These are phyloP conservation scores for Synergus laeviventris DNA, from an alignment of 2,888 invertebrate genomes.

Conservation along the genomic window DNA sequence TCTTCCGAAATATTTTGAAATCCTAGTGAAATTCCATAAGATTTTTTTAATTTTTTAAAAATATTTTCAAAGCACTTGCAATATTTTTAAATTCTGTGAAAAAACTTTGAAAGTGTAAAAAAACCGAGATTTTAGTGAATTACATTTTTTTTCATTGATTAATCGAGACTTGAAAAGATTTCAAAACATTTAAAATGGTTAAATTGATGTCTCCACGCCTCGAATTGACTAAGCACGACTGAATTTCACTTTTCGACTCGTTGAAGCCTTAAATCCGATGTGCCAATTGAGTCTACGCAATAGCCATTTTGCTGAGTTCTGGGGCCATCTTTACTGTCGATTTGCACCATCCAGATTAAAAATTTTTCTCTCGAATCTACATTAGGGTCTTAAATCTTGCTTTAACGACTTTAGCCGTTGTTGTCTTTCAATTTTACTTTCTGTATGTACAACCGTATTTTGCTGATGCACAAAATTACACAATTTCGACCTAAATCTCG, in stretches of 20 bases:
- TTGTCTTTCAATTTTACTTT: slow-evolving; percentile 16
- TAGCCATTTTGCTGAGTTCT: slow-evolving; percentile 10
- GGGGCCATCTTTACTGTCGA: slow-evolving; percentile 36
- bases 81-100: too few species aligned
- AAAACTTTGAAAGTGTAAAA: too few species aligned
- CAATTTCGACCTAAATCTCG: slow-evolving; percentile 14
- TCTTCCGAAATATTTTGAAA: too few species aligned
- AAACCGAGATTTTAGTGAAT: too few species aligned
- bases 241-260: slow-evolving; percentile 32
- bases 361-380: neutral
- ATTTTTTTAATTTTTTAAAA: too few species aligned
- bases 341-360: neutral
- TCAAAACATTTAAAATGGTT: too few species aligned
- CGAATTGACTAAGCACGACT: slow-evolving; percentile 37
- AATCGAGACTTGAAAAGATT: too few species aligned
- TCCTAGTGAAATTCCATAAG: too few species aligned
- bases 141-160: too few species aligned
- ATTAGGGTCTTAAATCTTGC: slow-evolving; percentile 26
- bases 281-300: slow-evolving; percentile 37
- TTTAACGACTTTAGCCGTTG: slow-evolving; percentile 25
- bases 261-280: slow-evolving; percentile 26
- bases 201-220: slow-evolving; percentile 35
- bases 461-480: neutral
- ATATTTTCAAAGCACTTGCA: too few species aligned
- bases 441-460: neutral